Conservation (phyloP, 2,113 vertebrate genomes). For the Pomatostomus ruficeps region DNA sequence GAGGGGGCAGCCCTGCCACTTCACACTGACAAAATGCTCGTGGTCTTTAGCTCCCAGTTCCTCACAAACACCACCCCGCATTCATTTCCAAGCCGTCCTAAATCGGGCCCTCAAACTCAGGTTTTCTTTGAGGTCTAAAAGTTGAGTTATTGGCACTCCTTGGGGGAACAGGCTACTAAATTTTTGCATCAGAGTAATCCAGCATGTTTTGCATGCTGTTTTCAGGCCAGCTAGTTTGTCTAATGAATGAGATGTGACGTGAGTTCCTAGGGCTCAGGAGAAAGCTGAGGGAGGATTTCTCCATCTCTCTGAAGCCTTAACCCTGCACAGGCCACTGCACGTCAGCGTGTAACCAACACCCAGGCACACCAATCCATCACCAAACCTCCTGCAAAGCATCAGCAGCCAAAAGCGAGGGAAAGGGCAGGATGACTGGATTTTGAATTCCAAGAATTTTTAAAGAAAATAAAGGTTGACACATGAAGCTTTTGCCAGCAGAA, state of each 20-base stretch:
- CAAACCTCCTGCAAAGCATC: slow-evolving; percentile 64
- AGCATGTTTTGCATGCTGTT: slow-evolving; percentile 32
- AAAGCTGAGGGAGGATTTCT: slow-evolving; percentile 37
- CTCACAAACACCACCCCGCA: slow-evolving; percentile 20
- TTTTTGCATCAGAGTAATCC: not conserved
- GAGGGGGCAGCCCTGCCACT: not conserved
- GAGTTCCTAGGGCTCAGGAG: slow-evolving; percentile 17
- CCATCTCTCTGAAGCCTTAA: slow-evolving; percentile 26
- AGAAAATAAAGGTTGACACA: not conserved
- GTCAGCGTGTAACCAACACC: slow-evolving; percentile 59
- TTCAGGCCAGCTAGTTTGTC: slow-evolving; percentile 51
- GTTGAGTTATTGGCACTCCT: slow-evolving; percentile 62
- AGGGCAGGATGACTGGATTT: not conserved
- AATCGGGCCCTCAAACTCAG: slow-evolving; percentile 10
- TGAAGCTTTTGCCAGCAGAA: not conserved
- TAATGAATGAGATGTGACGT: slow-evolving; percentile 72
- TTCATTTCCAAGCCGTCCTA: slow-evolving; percentile 1
- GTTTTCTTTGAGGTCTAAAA: slow-evolving; percentile 49
- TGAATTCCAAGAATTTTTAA: slow-evolving; percentile 3
- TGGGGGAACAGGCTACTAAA: slow-evolving; percentile 10
- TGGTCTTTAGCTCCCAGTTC: slow-evolving; percentile 20
- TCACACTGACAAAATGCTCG: not conserved
- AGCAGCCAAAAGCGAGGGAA: slow-evolving; percentile 28
- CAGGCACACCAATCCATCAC: slow-evolving; percentile 59
- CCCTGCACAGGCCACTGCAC: not conserved